Base-by-base conservation (phyloP, 2,113 vertebrate genomes). In the Centropus bengalensis region DNA sequence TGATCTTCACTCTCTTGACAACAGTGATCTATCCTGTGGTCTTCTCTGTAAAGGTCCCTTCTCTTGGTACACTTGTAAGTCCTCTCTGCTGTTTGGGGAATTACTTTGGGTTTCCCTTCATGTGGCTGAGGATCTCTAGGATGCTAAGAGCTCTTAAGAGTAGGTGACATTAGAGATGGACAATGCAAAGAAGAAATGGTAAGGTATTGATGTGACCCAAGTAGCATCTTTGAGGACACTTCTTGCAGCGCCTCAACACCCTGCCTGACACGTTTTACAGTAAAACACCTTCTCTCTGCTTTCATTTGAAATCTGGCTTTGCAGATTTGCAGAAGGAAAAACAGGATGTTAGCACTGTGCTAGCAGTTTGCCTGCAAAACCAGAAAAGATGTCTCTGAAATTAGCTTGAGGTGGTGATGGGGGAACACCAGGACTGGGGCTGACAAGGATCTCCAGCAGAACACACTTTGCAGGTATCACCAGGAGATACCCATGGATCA, bases 31-130 rank as follows among this genome's bases (percentile, higher is more conserved):
- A 58, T 66, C 33, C 47, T 91, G 52, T 33, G 20, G 15, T 1
- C 36, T 60, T n/a, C 14, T 67, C n/a, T 2, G 5, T 40, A 66
- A 85, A 28, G 23, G 33, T 14, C 15, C 12, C 63, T 14, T 56
- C 17, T 20, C 36, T 62, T 49, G 0, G 0, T 55, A 5, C 0
- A 0, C 8, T 44, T 47, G 16, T 44, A 8, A 3, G 10, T 12
- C 40, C 32, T 58, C 52, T 58, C 11, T 14, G 32, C 30, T 54
- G 5, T 14, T 59, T 60, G 7, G 44, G 60, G 20, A 40, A 32
- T 5, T 22, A 9, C 30, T 63, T 49, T 9, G 42, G 49, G 30
- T 32, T 54, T 45, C 33, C 71, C 7, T 5, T 5, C 26, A 6
- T 0, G 0, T 14, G 16, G 32, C 42, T 21, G 68, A 56, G 80